Evolutionary conservation across 2,797 vertebrate genomes (phyloP), one percentile per base, ranked within the genome.

Genomic region (Prunella strophiata): DNA sequence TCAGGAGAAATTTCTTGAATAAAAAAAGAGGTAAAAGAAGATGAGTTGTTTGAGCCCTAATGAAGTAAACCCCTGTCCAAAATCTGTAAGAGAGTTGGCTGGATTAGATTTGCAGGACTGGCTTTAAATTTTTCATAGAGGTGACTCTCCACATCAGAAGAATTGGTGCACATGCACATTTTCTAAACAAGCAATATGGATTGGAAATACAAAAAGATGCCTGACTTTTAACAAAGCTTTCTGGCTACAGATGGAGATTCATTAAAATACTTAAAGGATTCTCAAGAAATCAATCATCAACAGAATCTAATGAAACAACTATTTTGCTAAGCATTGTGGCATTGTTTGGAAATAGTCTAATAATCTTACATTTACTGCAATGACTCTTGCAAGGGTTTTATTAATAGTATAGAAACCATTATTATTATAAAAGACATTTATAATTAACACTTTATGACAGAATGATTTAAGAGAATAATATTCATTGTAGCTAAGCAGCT

Each of bases 401-500:
- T 61, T 83, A 65, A 93, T 82, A 86, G 68, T 61, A 95, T 59
- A 86, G 89, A 76, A 92, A 74, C 61, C 54, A 85, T 90, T 88
- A 73, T 95, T 91, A 83, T 89, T 79, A 89, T 85, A 96, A 97
- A 95, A 94, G 74, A 85, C 93, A 90, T 94, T 93, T 91, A 95
- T 91, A 95, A 95, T 96, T 95, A 96, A 94, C 77, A 88, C 82
- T 85, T 91, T 93, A 92, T 97, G 84, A 89, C 51, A 87, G 85
- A 66, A 59, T 90, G 88, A 94, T 93, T 91, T 94, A 96, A 84
- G 93, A 96, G 97, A 96, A 96, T 94, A 90, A 88, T 94, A 93
- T 96, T 93, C 91, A 90, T 91, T 96, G 93, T 92, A 88, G 52
- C 75, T 88, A 94, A 94, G 84, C 84, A 93, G 93, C 89, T 93